Conservation (phyloP, 2,113 vertebrate genomes). For the Sturnira hondurensis region DNA sequence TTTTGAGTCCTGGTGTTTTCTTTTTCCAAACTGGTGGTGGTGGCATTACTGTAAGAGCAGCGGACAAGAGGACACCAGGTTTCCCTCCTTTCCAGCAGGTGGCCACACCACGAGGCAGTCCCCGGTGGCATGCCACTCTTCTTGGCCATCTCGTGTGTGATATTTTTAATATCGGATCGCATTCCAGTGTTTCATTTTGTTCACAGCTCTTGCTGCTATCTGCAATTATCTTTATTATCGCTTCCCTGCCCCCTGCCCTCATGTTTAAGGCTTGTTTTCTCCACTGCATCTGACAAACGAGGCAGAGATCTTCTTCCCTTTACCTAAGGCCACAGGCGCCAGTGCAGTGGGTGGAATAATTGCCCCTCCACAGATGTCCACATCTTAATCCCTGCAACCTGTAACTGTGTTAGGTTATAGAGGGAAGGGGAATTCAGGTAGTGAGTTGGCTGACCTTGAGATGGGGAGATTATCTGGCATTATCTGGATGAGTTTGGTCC, state of each 20-base stretch:
- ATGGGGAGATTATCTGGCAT: neutral
- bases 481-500: neutral
- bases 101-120: no score
- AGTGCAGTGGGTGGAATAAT: no score
- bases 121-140: neutral
- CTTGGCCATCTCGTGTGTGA: fast-evolving
- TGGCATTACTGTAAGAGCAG: neutral
- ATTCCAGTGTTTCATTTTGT: neutral
- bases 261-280: neutral
- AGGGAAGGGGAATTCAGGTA: no score
- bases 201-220: neutral
- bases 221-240: neutral
- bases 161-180: neutral
- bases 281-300: neutral
- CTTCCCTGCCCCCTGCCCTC: neutral
- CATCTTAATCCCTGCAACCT: no score
- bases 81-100: neutral
- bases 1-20: neutral
- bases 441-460: no score
- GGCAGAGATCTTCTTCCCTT: neutral
- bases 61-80: neutral
- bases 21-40: neutral
- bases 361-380: neutral
- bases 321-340: neutral
- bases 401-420: no score